Base-by-base conservation (phyloP, 1,140 invertebrate genomes). In the Papilio polytes region DNA sequence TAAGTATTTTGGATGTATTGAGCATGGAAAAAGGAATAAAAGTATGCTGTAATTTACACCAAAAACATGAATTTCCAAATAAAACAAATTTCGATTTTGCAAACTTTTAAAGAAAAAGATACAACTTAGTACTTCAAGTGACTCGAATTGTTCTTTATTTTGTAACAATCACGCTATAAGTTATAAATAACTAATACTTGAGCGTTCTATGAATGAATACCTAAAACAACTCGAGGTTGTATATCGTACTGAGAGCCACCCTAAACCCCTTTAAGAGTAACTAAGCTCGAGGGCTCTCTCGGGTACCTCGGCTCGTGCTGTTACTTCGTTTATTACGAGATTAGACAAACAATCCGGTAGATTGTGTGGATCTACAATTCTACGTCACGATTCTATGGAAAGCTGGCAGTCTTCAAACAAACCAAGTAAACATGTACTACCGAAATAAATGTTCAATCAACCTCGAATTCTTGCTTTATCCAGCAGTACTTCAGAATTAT, bases 221-320 rank as follows among this genome's bases (percentile, higher is more conserved):
- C 20, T 63, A 36, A 31, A 70, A 31, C 63, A 70, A 70, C 26
- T 70, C 3, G 26, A 31, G 22, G 12, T 31, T 7, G 26, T 70
- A 31, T 70, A 70, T 13, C 22, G 13, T 7, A 70, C 13, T 70
- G 26, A 70, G 63, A 15, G 22, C 63, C 26, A 31, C 6, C 63
- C 26, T 70, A 31, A 70, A 70, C 63, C 63, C 63, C 63, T 70
- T 70, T 70, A 70, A 70, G 63, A 70, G 63, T 36, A 70, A 36
- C 63, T 31, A 31, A 36, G 63, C 63, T 70, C 63, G 63, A 70
- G 63, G 63, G 63, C 26, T 18, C 63, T 13, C 26, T 7, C 63
- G 63, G 26, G 63, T 31, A 70, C 63, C 63, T 31, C 63, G 63
- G 15, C 26, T 31, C 63, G 63, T 70, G 63, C 63, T 12, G 63